phyloP scores from a whole-genome alignment of 2,888 invertebrate genomes.

The Amblyjoppa proteus region DNA sequence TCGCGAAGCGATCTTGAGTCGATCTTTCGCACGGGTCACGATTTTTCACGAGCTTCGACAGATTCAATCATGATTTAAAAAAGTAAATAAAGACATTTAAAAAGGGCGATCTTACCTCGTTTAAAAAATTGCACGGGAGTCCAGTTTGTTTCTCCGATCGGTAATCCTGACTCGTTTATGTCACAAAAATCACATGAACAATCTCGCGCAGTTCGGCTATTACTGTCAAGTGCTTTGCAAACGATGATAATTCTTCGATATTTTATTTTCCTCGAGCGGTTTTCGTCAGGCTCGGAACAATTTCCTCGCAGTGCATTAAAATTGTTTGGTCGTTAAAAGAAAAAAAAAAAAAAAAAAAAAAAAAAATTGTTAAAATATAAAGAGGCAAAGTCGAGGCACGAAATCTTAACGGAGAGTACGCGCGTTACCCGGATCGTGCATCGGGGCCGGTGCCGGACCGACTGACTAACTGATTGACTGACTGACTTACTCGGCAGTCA shows the following conservation, averaged over 20 bases:
- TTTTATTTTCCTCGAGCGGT: constrained; percentile 1
- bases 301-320: background rate
- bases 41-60: background rate
- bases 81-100: background rate
- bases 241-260: constrained; percentile 4
- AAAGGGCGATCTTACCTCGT: constrained; percentile 38
- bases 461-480: constrained; percentile 80
- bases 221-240: constrained; percentile 25
- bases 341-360: background rate
- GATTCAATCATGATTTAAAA: background rate
- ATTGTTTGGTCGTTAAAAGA: background rate
- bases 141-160: constrained; percentile 17
- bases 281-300: background rate
- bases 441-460: constrained; percentile 72
- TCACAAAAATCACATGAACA: constrained; percentile 64
- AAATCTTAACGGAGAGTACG: constrained; percentile 10
- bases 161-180: constrained; percentile 60
- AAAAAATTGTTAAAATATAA: background rate
- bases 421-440: constrained; percentile 59
- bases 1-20: constrained; percentile 1
- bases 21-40: background rate
- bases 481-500: constrained; percentile 74
- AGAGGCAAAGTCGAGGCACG: constrained; percentile 8
- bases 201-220: constrained; percentile 16
- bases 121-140: constrained; percentile 8